Percentiles rank a stretch among this genome's conserved stretches.
These are phyloP conservation scores for Mimumesa dahlbomi DNA, from an alignment of 2,888 invertebrate genomes.

Conservation along the genomic window DNA sequence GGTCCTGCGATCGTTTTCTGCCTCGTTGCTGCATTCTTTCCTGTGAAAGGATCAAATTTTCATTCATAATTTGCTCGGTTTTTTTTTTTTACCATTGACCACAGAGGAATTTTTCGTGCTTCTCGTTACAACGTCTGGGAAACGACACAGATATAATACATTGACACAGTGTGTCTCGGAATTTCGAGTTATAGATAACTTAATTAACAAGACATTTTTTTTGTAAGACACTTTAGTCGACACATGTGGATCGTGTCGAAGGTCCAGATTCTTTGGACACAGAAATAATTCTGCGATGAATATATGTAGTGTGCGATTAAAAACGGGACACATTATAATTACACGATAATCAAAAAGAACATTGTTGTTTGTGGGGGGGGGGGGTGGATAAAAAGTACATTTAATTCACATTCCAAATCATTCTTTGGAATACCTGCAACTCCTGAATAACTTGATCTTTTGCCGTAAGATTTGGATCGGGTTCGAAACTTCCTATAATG, in stretches of 20 bases:
- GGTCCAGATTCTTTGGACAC: no score
- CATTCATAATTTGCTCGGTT: background rate
- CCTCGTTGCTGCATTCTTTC: slow-evolving; percentile 68
- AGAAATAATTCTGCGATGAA: no score
- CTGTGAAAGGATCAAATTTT: slow-evolving; percentile 67
- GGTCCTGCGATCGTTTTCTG: slow-evolving; percentile 74
- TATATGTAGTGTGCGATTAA: no score
- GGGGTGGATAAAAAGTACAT: no score
- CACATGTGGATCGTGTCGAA: no score
- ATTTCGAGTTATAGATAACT: no score
- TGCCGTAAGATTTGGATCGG: slow-evolving; percentile 76
- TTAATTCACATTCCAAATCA: slow-evolving; percentile 33
- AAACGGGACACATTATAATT: background rate
- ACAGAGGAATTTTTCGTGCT: background rate
- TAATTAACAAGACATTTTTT: no score
- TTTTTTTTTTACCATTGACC: background rate
- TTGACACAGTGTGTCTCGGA: no score
- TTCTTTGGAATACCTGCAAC: slow-evolving; percentile 73
- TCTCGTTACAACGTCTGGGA: background rate
- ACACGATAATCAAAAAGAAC: background rate
- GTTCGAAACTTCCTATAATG: slow-evolving; percentile 78
- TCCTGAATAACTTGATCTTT: slow-evolving; percentile 79
- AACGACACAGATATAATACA: no score
- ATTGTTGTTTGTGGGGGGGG: no score
- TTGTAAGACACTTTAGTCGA: no score